Base-by-base conservation (phyloP, 2,113 vertebrate genomes). In the Prunella fulvescens region DNA sequence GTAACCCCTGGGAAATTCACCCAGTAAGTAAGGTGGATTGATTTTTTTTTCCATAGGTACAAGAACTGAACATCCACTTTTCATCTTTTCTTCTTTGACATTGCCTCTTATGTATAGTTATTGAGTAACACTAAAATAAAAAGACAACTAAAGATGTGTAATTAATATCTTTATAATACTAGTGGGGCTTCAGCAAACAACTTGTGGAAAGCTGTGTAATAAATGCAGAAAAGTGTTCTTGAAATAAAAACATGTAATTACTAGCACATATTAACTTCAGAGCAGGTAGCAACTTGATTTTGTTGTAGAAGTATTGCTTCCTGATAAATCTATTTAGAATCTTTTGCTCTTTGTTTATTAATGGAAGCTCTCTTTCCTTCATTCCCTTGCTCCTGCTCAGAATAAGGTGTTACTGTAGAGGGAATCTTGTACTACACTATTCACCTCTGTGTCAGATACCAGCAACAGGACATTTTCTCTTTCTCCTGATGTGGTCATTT, bases 1-100 rank as follows among this genome's bases (percentile, higher is more conserved):
- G 95, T 88, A 94, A 91, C 91, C 97, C 96, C 94, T 96, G 96
- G 81, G 82, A 96, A 96, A 86, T 78, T 95, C 80, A 92, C 67
- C 88, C 90, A 97, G 89, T 97, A 96, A 97, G 93, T 97, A 96
- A 98, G 94, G 92, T 96, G 85, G 72, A 80, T 28, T 83, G 58
- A 37, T 80, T 86, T 83, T 54, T 28, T 66, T 93, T 78, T 29
- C 82, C 50, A 64, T 79, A 66, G 53, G n/a, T 96, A 77, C 33
- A 91, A 93, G 77, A 91, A 19, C 19, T 20, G 16, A 76, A 77
- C 3, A 3, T 61, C 62, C 31, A 15, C 61, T 96, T 97, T 96
- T 92, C 73, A 90, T 91, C 86, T 93, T 84, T 60, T 56, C 76
- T 62, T 81, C 81, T 93, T 81, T 79, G 62, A 60, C 70, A 72